phyloP scores from a whole-genome alignment of 2,888 invertebrate genomes.

The Aproaerema taeniolella region DNA sequence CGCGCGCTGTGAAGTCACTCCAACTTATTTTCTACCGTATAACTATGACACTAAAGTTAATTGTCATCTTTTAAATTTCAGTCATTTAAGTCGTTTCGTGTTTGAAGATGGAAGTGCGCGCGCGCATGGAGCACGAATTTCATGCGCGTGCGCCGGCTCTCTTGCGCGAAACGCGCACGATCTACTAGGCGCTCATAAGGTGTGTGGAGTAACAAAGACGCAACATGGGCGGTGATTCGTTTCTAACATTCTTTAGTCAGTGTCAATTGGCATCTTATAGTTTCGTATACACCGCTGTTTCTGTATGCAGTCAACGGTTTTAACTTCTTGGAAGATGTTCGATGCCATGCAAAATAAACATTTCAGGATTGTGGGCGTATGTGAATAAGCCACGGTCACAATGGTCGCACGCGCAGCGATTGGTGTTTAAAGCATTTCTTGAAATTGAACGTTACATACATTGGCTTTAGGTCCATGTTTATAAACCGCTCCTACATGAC shows the following conservation, averaged over 20 bases:
- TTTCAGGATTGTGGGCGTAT: too few species aligned
- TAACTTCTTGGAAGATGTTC: too few species aligned
- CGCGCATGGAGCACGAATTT: slow-evolving; percentile 43
- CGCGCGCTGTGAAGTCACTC: not conserved
- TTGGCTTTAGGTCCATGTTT: not conserved
- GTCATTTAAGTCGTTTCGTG: not conserved
- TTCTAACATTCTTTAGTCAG: not conserved
- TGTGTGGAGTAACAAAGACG: slow-evolving; percentile 8
- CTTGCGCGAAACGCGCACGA: slow-evolving; percentile 76
- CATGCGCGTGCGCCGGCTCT: slow-evolving; percentile 57
- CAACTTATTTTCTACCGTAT: not conserved
- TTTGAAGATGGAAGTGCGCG: not conserved
- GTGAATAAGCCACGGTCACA: not conserved
- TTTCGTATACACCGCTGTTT: too few species aligned
- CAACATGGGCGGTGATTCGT: not conserved
- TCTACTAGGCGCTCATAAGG: slow-evolving; percentile 46
- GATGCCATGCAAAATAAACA: too few species aligned
- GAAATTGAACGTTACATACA: not conserved
- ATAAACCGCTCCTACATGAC: too few species aligned
- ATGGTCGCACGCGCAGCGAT: slow-evolving; percentile 4
- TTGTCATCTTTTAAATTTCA: not conserved
- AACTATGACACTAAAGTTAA: not conserved
- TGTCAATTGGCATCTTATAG: too few species aligned
- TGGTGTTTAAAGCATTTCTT: not conserved
- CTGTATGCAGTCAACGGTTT: too few species aligned